These are phyloP conservation scores for Hemithea aestivaria DNA, from an alignment of 2,888 invertebrate species.

Conservation along the genomic window DNA sequence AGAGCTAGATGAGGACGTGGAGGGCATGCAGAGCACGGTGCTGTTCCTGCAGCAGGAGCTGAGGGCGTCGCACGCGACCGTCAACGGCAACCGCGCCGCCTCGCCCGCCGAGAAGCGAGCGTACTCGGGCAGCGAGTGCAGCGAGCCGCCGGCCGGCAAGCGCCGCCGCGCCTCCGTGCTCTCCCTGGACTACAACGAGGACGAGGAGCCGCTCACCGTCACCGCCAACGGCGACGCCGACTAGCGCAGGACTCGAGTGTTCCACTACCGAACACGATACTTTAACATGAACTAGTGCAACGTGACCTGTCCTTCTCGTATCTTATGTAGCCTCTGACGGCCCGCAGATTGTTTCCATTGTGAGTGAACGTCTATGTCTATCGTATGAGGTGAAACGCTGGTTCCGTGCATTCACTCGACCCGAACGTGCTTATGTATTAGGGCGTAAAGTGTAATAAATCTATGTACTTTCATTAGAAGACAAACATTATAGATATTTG, in stretches of 20 bases:
- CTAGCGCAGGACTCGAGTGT: constrained; percentile 57
- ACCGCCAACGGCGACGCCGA: constrained; percentile 84
- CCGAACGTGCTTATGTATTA: constrained; percentile 52
- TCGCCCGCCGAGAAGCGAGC: constrained; percentile 64
- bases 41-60: constrained; percentile 95
- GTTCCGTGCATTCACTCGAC: constrained; percentile 48
- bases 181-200: constrained; percentile 86
- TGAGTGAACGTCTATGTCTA: constrained; percentile 51
- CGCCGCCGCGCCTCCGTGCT: constrained; percentile 85
- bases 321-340: constrained; percentile 34
- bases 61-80: constrained; percentile 82
- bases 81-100: constrained; percentile 56
- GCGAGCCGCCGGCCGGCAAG: constrained; percentile 79
- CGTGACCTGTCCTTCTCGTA: constrained; percentile 41
- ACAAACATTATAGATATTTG: constrained; percentile 55
- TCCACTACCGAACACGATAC: constrained; percentile 47
- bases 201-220: constrained; percentile 84
- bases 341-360: constrained; percentile 44
- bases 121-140: constrained; percentile 64
- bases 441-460: constrained; percentile 59
- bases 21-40: constrained; percentile 99
- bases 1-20: constrained; percentile 97
- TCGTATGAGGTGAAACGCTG: constrained; percentile 40
- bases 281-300: constrained; percentile 55
- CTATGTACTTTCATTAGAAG: constrained; percentile 70